Evolutionary conservation across 2,113 vertebrate genomes (phyloP), one percentile per base, ranked within the genome.

Genomic region (Nycticebus coucang): DNA sequence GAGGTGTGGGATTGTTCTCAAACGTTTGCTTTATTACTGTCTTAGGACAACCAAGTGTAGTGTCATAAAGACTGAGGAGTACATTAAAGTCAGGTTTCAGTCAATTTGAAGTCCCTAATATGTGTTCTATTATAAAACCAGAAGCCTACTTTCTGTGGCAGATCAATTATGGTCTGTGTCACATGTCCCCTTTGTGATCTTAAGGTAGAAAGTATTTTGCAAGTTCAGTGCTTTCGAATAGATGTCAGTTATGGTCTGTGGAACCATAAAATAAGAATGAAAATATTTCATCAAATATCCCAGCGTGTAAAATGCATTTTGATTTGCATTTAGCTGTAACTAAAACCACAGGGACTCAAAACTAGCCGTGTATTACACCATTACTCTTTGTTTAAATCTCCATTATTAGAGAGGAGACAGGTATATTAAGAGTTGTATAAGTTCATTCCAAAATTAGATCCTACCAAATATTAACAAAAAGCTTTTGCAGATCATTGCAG

Each of bases 321-420:
- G 53, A 94, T 95, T 96, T 96, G 59, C 85, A 94, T 95, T 96
- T 95, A 88, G 84, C 96, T 95, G 91, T 96, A 95, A 92, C 78
- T 95, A 94, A 96, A 93, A 93, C 87, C 69, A 91, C 6, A 93
- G 22, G 53, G 84, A 93, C 30, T 69, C 55, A 53, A 72, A 15
- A 79, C 5, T 28, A 68, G 11, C 21, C 21, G 18, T 71, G 10
- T 64, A 89, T 72, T 79, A 41, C 12, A 89, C 79, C 74, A 91
- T 94, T 94, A 74, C 12, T 95, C 80, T 93, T 84, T 83, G 79
- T 84, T 88, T 92, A 94, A 93, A 89, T 93, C 60, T 86, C 37
- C 86, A 50, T 50, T 60, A 80, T 30, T 89, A 84, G 35, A 94
- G 35, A 75, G 83, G 21, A 94, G 66, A 89, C 53, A 83, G 69